These are phyloP conservation scores for Lymantria dispar DNA, from an alignment of 2,888 invertebrate genomes.

Conservation along the genomic window DNA sequence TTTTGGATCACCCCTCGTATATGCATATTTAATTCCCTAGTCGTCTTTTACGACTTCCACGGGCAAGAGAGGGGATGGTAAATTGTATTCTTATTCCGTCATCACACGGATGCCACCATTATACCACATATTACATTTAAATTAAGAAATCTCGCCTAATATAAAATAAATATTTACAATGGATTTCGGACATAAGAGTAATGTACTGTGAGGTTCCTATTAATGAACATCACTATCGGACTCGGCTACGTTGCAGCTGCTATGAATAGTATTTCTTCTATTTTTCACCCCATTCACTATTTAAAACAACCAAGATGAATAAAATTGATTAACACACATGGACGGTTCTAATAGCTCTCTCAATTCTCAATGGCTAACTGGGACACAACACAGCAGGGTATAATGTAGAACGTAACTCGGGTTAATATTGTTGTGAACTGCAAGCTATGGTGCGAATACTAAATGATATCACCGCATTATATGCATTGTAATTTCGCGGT, in stretches of 20 bases:
- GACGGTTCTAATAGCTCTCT: slow-evolving; percentile 66
- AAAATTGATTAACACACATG: slow-evolving; percentile 74
- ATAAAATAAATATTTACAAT: no score
- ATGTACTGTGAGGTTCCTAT: no score
- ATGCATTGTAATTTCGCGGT: background rate
- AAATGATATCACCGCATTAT: slow-evolving; percentile 6
- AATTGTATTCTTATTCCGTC: no score
- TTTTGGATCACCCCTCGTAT: no score
- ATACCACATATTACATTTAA: no score
- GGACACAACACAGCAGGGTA: slow-evolving; percentile 42
- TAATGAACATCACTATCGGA: slow-evolving; percentile 17
- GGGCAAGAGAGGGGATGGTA: no score
- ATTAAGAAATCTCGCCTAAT: no score
- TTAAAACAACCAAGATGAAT: slow-evolving; percentile 61
- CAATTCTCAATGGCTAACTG: slow-evolving; percentile 61
- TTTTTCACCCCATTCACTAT: slow-evolving; percentile 48
- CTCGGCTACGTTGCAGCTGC: slow-evolving; percentile 25
- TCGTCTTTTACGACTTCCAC: no score
- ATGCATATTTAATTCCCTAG: no score
- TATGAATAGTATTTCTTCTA: slow-evolving; percentile 50
- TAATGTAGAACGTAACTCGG: slow-evolving; percentile 22
- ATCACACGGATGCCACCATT: no score
- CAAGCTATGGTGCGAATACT: slow-evolving; percentile 12
- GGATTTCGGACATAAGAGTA: no score
- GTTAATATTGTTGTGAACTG: slow-evolving; percentile 17